A percentile compares a stretch with the other conserved stretches of the same genome.
Evolutionary conservation across 1,140 invertebrate species (phyloP).

Genomic region (Lethocerus indicus): DNA sequence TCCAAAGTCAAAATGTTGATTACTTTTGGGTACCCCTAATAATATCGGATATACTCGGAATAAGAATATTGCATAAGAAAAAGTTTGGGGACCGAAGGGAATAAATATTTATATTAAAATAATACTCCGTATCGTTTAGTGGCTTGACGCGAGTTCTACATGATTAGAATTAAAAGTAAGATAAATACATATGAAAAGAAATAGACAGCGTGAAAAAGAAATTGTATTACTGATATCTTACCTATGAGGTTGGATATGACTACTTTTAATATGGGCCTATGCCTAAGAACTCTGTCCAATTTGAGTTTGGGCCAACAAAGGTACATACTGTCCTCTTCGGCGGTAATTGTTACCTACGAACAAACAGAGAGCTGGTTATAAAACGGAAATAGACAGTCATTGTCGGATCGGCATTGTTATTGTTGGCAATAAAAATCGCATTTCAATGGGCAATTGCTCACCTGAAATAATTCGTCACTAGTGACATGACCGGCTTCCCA

Average conservation of each 20-base stretch:
- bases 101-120: too few species aligned
- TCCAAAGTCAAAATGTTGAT: too few species aligned
- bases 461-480: conserved; percentile 60
- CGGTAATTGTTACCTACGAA: conserved; percentile 52
- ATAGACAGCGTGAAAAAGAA: too few species aligned
- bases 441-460: conserved; percentile 17
- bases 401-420: background rate
- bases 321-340: conserved; percentile 57
- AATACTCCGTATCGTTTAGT: too few species aligned
- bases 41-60: too few species aligned
- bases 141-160: too few species aligned
- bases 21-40: too few species aligned
- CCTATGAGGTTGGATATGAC: conserved; percentile 62
- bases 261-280: conserved; percentile 48
- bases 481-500: conserved; percentile 63
- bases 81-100: too few species aligned
- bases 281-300: conserved; percentile 48
- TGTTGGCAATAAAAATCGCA: background rate
- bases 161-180: too few species aligned
- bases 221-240: conserved; percentile 22
- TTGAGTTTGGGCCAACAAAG: conserved; percentile 60
- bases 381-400: too few species aligned
- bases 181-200: too few species aligned
- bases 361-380: conserved; percentile 4
- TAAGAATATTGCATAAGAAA: too few species aligned